Evolutionary conservation across 2,797 vertebrate genomes (phyloP), one percentile per base, ranked within the genome.

Genomic region (Rachycentron canadum): DNA sequence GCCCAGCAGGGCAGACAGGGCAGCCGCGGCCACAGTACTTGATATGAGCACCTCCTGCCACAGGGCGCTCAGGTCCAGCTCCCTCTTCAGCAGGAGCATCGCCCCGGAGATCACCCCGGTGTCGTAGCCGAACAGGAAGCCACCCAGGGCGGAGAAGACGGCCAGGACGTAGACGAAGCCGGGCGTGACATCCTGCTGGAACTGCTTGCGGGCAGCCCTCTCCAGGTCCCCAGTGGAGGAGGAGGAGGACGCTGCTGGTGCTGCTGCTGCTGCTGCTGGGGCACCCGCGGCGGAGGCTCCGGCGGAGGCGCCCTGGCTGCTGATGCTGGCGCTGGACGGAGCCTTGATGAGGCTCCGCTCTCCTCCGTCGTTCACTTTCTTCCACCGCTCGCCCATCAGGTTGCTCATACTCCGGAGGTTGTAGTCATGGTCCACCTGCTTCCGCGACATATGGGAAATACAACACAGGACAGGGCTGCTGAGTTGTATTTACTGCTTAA

Each of bases 1-100:
- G 49, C 98, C 97, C 60, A 96, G 94, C 89, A 98, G 94, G 21
- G 98, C 98, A 2, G 96, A 95, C 55, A 97, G 81, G 57, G 98
- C 98, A 56, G 97, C 98, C 40, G 98, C 96, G 62, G 96, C 97
- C 92, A 98, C 97, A 10, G 97, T 96, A 80, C 97, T 83, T 14
- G 98, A 99, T 69, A 99, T 97, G 30, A 99, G 95, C 93, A 97
- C 79, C 95, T 99, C 98, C 94, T 98, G 98, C 98, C 98, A 99
- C 50, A 97, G 89, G 2, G 96, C 94, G 87, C 96, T 97, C 90
- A 99, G 93, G 77, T 94, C 94, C 87, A 98, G 94, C 95, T 97
- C 96, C 89, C 91, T 88, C 95, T 97, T 97, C 67, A 99, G 95
- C 88, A 98, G 94, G 52, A 99, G 95, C 95, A 99, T 97, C 14